These are phyloP conservation scores for Lochmaea capreae DNA, from an alignment of 2,888 invertebrate genomes.

Conservation along the genomic window DNA sequence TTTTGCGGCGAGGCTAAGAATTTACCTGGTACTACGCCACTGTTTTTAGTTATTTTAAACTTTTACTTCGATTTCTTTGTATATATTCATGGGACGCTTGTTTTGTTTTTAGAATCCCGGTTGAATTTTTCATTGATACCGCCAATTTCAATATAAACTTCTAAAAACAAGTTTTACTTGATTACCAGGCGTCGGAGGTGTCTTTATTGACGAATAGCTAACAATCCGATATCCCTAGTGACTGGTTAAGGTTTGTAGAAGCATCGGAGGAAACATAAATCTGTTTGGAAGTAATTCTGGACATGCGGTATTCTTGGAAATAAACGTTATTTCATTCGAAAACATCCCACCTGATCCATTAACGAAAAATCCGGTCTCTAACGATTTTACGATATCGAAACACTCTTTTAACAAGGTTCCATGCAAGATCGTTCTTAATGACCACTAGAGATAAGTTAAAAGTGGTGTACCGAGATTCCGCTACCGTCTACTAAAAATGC, in stretches of 20 bases:
- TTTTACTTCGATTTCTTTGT: too few relatives aligned
- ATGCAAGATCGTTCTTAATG: slow-evolving; percentile 63
- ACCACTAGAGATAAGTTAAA: slow-evolving; percentile 56
- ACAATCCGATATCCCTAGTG: slow-evolving; percentile 26
- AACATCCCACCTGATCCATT: slow-evolving; percentile 59
- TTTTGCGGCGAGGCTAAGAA: too few relatives aligned
- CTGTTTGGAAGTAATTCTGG: slow-evolving; percentile 41
- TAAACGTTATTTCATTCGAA: slow-evolving; percentile 56
- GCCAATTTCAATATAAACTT: not conserved
- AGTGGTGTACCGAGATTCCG: slow-evolving; percentile 65
- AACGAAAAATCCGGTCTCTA: slow-evolving; percentile 59
- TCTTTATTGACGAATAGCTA: slow-evolving; percentile 35
- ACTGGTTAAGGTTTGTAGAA: slow-evolving; percentile 37
- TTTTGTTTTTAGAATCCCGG: not conserved
- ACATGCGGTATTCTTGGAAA: slow-evolving; percentile 54
- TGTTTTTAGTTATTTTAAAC: too few relatives aligned
- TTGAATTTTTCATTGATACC: not conserved
- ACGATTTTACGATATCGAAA: slow-evolving; percentile 58
- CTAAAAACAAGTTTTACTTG: slow-evolving; percentile 24
- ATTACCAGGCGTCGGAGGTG: slow-evolving; percentile 8
- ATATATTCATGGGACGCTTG: not conserved
- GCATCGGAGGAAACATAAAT: slow-evolving; percentile 48
- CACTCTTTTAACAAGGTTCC: slow-evolving; percentile 59
- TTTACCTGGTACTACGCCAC: too few relatives aligned
- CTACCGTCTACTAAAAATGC: slow-evolving; percentile 62